A percentile compares a stretch with the other conserved stretches of the same genome.
phyloP scores from a whole-genome alignment of 1,140 invertebrate species.

The Pararge aegeria region DNA sequence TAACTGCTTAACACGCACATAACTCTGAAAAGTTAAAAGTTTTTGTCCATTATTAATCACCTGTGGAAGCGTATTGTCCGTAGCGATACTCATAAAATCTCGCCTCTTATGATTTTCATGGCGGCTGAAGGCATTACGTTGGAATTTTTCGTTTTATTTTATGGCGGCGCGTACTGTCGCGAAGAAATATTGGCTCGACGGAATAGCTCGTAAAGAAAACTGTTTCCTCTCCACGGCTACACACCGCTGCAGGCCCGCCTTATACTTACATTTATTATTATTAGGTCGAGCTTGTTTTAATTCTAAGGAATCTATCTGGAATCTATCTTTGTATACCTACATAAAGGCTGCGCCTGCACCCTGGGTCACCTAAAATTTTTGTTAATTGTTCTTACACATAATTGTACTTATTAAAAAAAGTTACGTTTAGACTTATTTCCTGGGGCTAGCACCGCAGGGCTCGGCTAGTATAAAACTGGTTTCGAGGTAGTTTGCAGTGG shows the following conservation, averaged over 20 bases:
- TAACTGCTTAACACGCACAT: no score
- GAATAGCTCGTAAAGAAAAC: slow-evolving; percentile 78
- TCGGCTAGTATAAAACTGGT: no score
- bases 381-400: no score
- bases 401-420: no score
- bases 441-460: no score
- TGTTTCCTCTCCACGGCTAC: slow-evolving; percentile 69
- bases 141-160: slow-evolving; percentile 80
- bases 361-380: no score
- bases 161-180: slow-evolving; percentile 76
- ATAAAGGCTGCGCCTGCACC: no score
- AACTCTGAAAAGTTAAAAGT: no score
- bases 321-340: not conserved
- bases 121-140: slow-evolving; percentile 61
- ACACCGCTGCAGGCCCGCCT: slow-evolving; percentile 51
- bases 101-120: slow-evolving; percentile 76
- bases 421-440: no score
- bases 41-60: slow-evolving; percentile 58
- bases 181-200: slow-evolving; percentile 77
- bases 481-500: no score
- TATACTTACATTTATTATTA: slow-evolving; percentile 52
- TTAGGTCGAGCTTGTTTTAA: slow-evolving; percentile 29
- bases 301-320: not conserved
- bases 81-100: slow-evolving; percentile 69
- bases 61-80: slow-evolving; percentile 51